Evolutionary conservation across 2,888 invertebrate species (phyloP), one percentile per base, ranked within the genome.

Genomic region (Caenorhabditis becei): DNA sequence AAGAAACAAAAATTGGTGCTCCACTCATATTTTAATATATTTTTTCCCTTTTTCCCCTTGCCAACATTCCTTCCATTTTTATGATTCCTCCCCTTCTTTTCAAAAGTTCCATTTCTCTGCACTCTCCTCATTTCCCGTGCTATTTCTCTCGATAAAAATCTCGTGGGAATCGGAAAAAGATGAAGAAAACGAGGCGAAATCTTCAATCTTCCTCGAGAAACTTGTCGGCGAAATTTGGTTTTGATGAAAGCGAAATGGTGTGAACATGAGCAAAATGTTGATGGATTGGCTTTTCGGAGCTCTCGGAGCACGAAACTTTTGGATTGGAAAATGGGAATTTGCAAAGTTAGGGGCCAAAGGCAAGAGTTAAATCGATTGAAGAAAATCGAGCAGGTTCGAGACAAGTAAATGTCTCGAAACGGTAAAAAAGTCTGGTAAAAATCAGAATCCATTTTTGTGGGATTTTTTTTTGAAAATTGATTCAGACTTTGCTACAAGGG

Each of bases 231-330:
- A 51, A 62, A 63, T 72, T 41, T 56, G 71, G 54, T 63, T 72
- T 72, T 63, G 62, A 71, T 71, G 70, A 62, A 62, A 71, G 70
- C 61, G 5, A 62, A 62, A 51, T 51, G 24, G 62, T 53, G 53
- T 62, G 70, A 61, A 70, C 59, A 51, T 70, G 70, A 54, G 53
- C 53, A 62, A 54, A 14, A 62, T 53, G 44, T 37, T 61, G 59
- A 70, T 70, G 69, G 47, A 47, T 47, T 47, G 47, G 14, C 18
- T 3, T 16, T 41, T 10, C 16, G 49, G 5, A 4, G 44, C 11
- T 44, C n/a, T 44, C 44, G 49, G 44, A 49, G 49, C n/a, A 28
- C 24, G 14, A 24, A 32, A 59, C 32, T 51, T 24, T 69, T 47
- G 58, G 49, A 56, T 56, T 67, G 58, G 44, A 14, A 14, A 44